phyloP scores from a whole-genome alignment of 2,797 vertebrate species.

The Neopelma chrysocephalum region DNA sequence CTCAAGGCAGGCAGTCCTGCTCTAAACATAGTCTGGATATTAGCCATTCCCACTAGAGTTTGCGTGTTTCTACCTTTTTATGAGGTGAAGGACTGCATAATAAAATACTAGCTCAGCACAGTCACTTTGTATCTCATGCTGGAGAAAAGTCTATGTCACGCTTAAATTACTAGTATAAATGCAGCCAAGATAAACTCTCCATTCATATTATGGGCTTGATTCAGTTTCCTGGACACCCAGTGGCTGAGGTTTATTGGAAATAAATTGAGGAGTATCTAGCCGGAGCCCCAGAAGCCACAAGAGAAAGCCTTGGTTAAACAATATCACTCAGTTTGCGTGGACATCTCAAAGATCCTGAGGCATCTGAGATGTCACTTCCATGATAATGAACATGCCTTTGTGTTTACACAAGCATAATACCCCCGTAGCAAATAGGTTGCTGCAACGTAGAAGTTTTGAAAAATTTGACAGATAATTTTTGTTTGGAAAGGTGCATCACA shows the following conservation, averaged over 20 bases:
- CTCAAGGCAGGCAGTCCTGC: neutral
- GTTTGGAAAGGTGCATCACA: neutral
- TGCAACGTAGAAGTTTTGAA: neutral
- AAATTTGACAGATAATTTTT: neutral
- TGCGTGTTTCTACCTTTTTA: neutral
- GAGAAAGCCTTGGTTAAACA: neutral
- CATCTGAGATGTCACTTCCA: neutral
- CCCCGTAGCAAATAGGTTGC: neutral
- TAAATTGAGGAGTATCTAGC: neutral
- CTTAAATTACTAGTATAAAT: neutral
- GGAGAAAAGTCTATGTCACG: neutral
- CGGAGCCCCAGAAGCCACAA: fast-evolving
- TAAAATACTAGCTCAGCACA: neutral
- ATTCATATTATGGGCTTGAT: neutral
- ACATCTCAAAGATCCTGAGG: neutral
- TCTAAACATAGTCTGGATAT: neutral
- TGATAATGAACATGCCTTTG: neutral
- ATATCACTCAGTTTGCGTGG: neutral
- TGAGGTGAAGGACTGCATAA: neutral
- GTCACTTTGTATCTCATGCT: neutral
- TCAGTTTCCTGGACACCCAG: neutral
- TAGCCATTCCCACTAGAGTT: neutral
- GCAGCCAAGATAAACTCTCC: neutral
- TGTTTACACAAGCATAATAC: neutral
- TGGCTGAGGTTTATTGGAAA: neutral